Conservation (phyloP, 2,888 invertebrate genomes). For the Agonopterix subpropinquella region DNA sequence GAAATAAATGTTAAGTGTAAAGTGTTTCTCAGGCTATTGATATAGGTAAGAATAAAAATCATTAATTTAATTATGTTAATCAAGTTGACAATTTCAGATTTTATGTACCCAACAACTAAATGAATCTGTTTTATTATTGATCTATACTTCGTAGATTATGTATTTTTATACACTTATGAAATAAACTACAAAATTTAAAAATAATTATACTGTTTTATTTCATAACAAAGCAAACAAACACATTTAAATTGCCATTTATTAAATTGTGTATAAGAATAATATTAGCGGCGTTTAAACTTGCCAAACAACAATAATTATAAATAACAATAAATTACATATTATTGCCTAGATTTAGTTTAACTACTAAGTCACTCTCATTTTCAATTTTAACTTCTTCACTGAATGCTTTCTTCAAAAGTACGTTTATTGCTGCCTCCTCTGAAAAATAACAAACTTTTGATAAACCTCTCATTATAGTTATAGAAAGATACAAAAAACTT, state of each 20-base stretch:
- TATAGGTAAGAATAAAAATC: too few species aligned
- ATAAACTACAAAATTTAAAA: not conserved
- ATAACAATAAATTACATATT: constrained; percentile 28
- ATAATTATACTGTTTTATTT: not conserved
- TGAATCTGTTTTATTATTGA: too few species aligned
- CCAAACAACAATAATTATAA: constrained; percentile 22
- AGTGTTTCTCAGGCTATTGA: too few species aligned
- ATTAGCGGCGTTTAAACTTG: constrained; percentile 24
- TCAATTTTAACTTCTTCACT: constrained; percentile 72
- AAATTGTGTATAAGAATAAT: constrained; percentile 44
- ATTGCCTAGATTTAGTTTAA: constrained; percentile 59
- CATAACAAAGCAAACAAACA: not conserved
- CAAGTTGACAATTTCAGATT: too few species aligned
- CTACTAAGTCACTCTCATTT: constrained; percentile 59
- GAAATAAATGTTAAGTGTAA: too few species aligned
- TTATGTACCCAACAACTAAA: too few species aligned
- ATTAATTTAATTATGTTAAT: too few species aligned
- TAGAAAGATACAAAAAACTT: too few species aligned
- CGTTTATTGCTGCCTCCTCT: constrained; percentile 78
- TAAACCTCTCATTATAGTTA: too few species aligned
- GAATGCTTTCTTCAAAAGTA: constrained; percentile 74
- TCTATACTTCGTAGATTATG: too few species aligned
- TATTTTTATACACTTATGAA: too few species aligned
- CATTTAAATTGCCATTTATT: constrained; percentile 12
- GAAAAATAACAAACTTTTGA: constrained; percentile 31